Conservation (phyloP, 1,140 invertebrate genomes). For the Drosophila biarmipes region DNA sequence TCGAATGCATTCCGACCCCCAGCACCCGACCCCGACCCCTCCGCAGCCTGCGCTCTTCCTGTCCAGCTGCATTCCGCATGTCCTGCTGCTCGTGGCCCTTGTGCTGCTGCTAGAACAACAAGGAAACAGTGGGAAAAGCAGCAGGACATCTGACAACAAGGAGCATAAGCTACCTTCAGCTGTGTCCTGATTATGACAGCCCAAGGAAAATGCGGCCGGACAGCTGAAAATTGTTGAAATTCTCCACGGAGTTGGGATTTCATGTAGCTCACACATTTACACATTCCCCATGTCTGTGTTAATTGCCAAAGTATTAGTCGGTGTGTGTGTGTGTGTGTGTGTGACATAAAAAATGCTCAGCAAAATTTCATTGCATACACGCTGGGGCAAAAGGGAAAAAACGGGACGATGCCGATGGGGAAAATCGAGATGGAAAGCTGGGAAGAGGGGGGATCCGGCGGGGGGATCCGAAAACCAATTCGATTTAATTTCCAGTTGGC, state of each 20-base stretch:
- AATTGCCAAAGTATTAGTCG: constrained; percentile 53
- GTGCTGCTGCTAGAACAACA: constrained; percentile 26
- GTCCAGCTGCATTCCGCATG: constrained; percentile 35
- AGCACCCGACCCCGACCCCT: not conserved
- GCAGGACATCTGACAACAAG: constrained; percentile 48
- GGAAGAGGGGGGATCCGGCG: not conserved
- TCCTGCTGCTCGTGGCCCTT: constrained; percentile 49
- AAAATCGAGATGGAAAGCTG: constrained; percentile 5
- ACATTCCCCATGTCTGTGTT: constrained; percentile 54
- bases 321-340: constrained; percentile 36
- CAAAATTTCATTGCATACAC: constrained; percentile 51
- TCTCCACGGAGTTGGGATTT: constrained; percentile 60
- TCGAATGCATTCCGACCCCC: constrained; percentile 11
- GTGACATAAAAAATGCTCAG: constrained; percentile 38
- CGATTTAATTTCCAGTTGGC: constrained; percentile 67
- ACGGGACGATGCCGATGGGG: not conserved
- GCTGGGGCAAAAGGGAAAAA: constrained; percentile 19
- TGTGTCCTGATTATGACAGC: constrained; percentile 77
- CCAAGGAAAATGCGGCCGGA: constrained; percentile 71
- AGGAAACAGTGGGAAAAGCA: constrained; percentile 23
- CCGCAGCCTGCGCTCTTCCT: constrained; percentile 20
- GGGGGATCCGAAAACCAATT: constrained; percentile 54
- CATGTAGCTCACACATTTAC: constrained; percentile 35
- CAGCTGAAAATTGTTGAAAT: constrained; percentile 55
- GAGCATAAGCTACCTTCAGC: constrained; percentile 65